phyloP scores from a whole-genome alignment of 1,140 invertebrate genomes.

The Cephus cinctus region DNA sequence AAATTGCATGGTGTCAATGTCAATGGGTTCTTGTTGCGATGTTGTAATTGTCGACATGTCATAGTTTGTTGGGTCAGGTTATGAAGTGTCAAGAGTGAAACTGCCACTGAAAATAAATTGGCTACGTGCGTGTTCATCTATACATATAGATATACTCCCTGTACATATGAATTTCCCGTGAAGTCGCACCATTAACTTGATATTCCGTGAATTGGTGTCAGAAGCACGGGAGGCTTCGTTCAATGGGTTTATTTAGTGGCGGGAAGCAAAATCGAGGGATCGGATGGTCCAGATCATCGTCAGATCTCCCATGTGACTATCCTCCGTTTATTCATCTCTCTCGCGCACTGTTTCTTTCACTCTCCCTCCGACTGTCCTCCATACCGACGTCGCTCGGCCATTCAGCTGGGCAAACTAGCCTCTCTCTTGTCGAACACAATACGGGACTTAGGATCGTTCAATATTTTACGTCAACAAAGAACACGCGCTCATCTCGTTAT shows the following conservation, averaged over 20 bases:
- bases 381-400: neutral
- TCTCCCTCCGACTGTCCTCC: neutral
- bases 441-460: slow-evolving; percentile 29
- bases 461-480: slow-evolving; percentile 36
- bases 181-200: slow-evolving; percentile 31
- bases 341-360: neutral
- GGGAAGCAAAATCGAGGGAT: too few species aligned
- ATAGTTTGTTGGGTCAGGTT: too few species aligned
- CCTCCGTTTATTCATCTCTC: neutral
- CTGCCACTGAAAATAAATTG: too few species aligned
- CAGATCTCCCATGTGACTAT: neutral
- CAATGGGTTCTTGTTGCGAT: too few species aligned
- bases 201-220: slow-evolving; percentile 31
- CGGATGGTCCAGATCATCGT: neutral
- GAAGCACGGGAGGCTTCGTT: slow-evolving; percentile 17
- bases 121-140: too few species aligned
- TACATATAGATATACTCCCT: too few species aligned
- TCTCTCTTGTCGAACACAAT: slow-evolving; percentile 31
- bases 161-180: too few species aligned
- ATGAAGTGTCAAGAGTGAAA: too few species aligned
- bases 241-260: slow-evolving; percentile 20
- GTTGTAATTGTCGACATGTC: too few species aligned
- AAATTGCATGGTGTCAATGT: too few species aligned
- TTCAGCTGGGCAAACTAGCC: slow-evolving; percentile 18
- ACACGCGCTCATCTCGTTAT: slow-evolving; percentile 34